phyloP scores from a whole-genome alignment of 1,140 invertebrate genomes.

The Drosophila sp. region DNA sequence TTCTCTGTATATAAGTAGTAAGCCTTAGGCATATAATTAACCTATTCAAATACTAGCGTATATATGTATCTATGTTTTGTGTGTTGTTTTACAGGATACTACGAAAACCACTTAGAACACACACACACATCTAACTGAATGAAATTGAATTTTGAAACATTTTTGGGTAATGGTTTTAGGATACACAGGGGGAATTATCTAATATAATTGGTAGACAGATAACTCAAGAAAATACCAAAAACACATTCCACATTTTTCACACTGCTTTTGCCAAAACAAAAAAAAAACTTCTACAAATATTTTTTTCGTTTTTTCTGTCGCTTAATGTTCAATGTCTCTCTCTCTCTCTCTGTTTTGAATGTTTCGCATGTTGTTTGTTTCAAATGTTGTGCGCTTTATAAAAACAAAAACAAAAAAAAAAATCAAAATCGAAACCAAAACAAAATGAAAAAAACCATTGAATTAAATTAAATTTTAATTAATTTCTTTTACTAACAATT shows the following conservation, averaged over 20 bases:
- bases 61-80: slow-evolving; percentile 5
- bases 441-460: slow-evolving; percentile 20
- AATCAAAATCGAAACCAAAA: slow-evolving; percentile 9
- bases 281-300: slow-evolving; percentile 30
- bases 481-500: slow-evolving; percentile 69
- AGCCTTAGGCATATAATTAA: slow-evolving; percentile 5
- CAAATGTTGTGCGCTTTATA: slow-evolving; percentile 64
- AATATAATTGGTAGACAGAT: background rate
- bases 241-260: background rate
- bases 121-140: background rate
- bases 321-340: slow-evolving; percentile 27
- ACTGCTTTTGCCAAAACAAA: slow-evolving; percentile 11
- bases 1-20: slow-evolving; percentile 24
- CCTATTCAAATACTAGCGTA: slow-evolving; percentile 1
- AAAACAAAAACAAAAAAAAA: slow-evolving; percentile 15
- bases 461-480: slow-evolving; percentile 36
- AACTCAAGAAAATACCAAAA: background rate
- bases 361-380: slow-evolving; percentile 61
- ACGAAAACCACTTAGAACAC: background rate
- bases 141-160: background rate
- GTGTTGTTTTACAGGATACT: slow-evolving; percentile 1
- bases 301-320: slow-evolving; percentile 50
- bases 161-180: background rate
- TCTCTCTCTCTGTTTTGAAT: slow-evolving; percentile 22
- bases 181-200: background rate